Base-by-base conservation (phyloP, 2,888 invertebrate species). In the Hydrotaea diabolus region DNA sequence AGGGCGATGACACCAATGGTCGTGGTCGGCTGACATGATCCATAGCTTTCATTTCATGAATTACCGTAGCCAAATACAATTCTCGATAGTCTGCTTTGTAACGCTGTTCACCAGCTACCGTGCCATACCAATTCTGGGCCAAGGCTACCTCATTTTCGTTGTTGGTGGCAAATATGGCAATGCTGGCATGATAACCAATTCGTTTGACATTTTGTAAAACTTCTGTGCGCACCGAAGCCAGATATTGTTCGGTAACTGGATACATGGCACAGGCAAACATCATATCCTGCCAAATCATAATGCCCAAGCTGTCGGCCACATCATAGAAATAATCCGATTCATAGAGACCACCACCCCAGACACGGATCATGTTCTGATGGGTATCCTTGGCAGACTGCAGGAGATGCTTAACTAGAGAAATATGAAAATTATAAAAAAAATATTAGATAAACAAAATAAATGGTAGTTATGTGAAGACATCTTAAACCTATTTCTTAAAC, bases 341-440 rank as follows among this genome's bases (percentile, higher is more conserved):
- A 89, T 99, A 99, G 0, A 97, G 93, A 0, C 98, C 99, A n/a
- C 99, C 99, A 31, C 99, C 99, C 99, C 99, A 99, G 0, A 99
- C 97, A n/a, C 99, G 94, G 15, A 99, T 92, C 95, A 97, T 97
- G 89, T 97, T 97, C 96, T 98, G 98, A 90, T 98, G 95, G 0
- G 96, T 95, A 9, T 95, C 94, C 86, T 94, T 94, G 0, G 96
- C 96, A 0, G 96, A 95, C 75, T 92, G 90, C 49, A 98, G 91
- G 0, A 98, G 93, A 85, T 94, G 92, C 43, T 94, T 92, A 75
- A 97, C 94, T 93, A 87, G 0, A 87, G 73, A 43, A 39, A 2
- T 39, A 0, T 43, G 11, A 49, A 43, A 36, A 64, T 15, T 15
- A 39, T 19, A 15, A 62, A 7, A 75, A 31, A 9, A 17, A 55